Base-by-base conservation (phyloP, 35 echinoderm and acorn worm species). In the Ophioderma brevispina region DNA sequence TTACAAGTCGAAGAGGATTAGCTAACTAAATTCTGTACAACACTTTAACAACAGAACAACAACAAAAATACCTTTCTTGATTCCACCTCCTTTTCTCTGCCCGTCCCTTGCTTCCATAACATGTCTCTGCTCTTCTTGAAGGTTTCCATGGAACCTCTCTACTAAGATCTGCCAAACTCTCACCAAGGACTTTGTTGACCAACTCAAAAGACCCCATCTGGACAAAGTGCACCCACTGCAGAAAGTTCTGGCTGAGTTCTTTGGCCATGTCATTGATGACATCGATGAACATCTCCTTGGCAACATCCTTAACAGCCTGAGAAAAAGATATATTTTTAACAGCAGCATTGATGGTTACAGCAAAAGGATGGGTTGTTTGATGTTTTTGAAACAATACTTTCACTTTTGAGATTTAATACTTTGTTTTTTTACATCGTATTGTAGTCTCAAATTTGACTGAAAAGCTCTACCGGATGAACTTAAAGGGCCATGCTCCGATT, bases 251-350 rank as follows among this genome's bases (percentile, higher is more conserved):
- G 70, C 85, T 78, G 35, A 97, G 43, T 25, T 93, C 87, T 75
- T 5, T 33, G 0, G 78, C 84, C 64, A 90, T 87, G 63, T 97
- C 95, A 79, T 97, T 81, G 32, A 97, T 97, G 30, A 97, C 95
- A 31, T 97, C 95, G 32, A 92, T 80, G 64, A 92, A 87, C 41
- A 92, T 64, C 46, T 81, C 77, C 32, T 80, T 75, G 23, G 78
- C 85, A 19, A 81, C 75, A 19, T 88, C 85, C 40, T 92, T 88
- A 13, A 87, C 55, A 23, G 78, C 52, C 91, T 92, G 17, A 78
- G 40, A 79, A n/a, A n/a, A n/a, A n/a, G n/a, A n/a, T n/a, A n/a
- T n/a, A n/a, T n/a, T n/a, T n/a, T n/a, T n/a, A n/a, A n/a, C n/a
- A n/a, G n/a, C n/a, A n/a, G n/a, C n/a, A n/a, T n/a, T n/a, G n/a